Conservation (phyloP, 2,797 vertebrate genomes). For the Acanthurus tractus region DNA sequence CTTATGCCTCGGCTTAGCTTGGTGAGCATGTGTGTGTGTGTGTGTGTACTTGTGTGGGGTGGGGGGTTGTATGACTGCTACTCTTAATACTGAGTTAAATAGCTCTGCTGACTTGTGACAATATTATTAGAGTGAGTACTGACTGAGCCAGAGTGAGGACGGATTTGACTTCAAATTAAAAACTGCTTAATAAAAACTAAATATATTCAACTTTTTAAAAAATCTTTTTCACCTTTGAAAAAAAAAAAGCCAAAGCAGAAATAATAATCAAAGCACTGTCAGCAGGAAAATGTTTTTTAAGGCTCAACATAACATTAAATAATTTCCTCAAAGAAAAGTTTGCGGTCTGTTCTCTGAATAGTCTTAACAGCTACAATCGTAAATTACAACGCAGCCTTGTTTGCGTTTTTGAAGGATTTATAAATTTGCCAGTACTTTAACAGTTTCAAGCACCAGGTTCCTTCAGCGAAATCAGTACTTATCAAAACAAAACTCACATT, state of each 20-base stretch:
- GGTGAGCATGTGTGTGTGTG: constrained; percentile 37
- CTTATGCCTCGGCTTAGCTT: constrained; percentile 47
- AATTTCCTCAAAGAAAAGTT: constrained; percentile 7
- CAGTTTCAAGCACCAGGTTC: too few species aligned
- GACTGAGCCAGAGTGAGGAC: constrained; percentile 4
- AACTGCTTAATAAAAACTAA: not conserved
- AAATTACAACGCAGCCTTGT: too few species aligned
- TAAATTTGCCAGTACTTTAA: too few species aligned
- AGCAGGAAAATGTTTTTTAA: not conserved
- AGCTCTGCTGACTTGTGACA: not conserved
- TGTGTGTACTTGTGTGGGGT: constrained; percentile 9
- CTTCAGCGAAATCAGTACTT: too few species aligned
- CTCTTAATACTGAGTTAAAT: constrained; percentile 25
- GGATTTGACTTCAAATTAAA: not conserved
- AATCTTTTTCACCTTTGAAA: not conserved
- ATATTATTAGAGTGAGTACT: not conserved
- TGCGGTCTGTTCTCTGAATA: constrained; percentile 23
- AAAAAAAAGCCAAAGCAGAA: not conserved
- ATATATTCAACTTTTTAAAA: constrained; percentile 6
- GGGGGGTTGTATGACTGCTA: constrained; percentile 6
- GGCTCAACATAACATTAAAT: constrained; percentile 18
- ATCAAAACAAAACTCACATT: too few species aligned
- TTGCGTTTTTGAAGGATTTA: too few species aligned
- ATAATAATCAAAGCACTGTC: constrained; percentile 2
- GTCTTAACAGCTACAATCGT: constrained; percentile 34